A percentile compares a stretch with the other conserved stretches of the same genome.
Conservation (phyloP, 2,888 invertebrate species). For the Litoditis marina region DNA sequence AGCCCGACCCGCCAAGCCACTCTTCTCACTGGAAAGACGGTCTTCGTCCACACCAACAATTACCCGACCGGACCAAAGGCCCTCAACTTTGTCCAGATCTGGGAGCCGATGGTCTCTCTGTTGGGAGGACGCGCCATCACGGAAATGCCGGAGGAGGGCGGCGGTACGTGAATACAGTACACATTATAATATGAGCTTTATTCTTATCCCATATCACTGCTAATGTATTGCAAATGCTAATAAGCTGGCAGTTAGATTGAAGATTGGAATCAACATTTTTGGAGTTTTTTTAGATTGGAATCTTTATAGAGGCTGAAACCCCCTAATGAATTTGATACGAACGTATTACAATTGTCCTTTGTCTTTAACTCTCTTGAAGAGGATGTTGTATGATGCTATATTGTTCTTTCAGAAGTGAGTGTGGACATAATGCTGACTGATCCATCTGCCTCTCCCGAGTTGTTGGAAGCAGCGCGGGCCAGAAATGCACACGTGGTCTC, state of each 20-base stretch:
- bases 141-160: conserved; percentile 1
- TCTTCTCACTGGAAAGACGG: conserved; percentile 42
- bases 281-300: too few species aligned
- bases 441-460: conserved; percentile 51
- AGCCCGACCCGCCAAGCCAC: conserved; percentile 41
- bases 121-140: conserved; percentile 50
- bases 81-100: conserved; percentile 42
- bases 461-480: conserved; percentile 51
- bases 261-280: neutral
- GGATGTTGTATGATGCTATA: too few species aligned
- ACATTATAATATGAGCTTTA: too few species aligned
- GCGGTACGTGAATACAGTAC: too few species aligned
- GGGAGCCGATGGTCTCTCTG: conserved; percentile 52
- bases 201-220: too few species aligned
- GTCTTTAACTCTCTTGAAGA: too few species aligned
- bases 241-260: too few species aligned
- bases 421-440: conserved; percentile 63
- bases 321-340: too few species aligned
- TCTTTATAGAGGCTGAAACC: too few species aligned
- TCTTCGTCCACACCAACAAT: conserved; percentile 46
- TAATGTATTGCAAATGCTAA: too few species aligned
- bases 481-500: conserved; percentile 29
- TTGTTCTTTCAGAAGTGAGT: too few species aligned
- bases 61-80: conserved; percentile 7
- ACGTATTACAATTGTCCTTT: too few species aligned